These are phyloP conservation scores for Threskiornis aethiopicus DNA, from an alignment of 2,797 vertebrate genomes.

Conservation along the genomic window DNA sequence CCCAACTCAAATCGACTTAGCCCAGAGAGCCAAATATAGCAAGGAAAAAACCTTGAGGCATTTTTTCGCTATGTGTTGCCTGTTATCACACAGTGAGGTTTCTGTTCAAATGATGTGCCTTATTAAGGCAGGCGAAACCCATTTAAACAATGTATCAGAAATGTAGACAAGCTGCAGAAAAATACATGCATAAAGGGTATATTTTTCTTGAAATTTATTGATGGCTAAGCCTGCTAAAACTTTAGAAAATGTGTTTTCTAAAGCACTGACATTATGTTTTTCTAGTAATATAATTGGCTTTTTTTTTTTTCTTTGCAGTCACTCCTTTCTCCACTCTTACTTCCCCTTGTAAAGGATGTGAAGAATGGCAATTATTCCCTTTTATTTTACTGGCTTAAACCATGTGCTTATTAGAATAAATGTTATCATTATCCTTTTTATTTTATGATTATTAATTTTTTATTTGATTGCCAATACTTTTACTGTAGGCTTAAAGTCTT, in stretches of 20 bases:
- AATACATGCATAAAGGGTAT: not conserved
- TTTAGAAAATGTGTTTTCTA: slow-evolving; percentile 11
- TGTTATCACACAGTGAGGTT: slow-evolving; percentile 54
- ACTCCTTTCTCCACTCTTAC: not conserved
- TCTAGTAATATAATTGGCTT: not conserved
- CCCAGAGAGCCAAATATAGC: slow-evolving; percentile 69
- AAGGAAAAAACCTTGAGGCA: slow-evolving; percentile 56
- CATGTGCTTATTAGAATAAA: slow-evolving; percentile 58
- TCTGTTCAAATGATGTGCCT: slow-evolving; percentile 66
- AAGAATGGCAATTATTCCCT: slow-evolving; percentile 44
- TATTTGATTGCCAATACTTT: slow-evolving; percentile 52
- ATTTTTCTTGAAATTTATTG: slow-evolving; percentile 37
- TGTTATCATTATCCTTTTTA: slow-evolving; percentile 43
- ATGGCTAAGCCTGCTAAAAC: slow-evolving; percentile 32
- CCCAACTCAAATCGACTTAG: slow-evolving; percentile 68
- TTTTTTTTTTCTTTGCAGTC: not conserved
- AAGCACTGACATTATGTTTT: slow-evolving; percentile 11
- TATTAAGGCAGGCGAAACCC: slow-evolving; percentile 62
- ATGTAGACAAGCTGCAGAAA: slow-evolving; percentile 28
- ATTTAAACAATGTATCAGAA: slow-evolving; percentile 57
- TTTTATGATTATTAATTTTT: slow-evolving; percentile 66
- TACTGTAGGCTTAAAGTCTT: slow-evolving; percentile 43
- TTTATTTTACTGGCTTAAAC: slow-evolving; percentile 61
- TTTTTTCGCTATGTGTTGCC: slow-evolving; percentile 40
- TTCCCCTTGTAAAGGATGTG: slow-evolving; percentile 1